Conservation (phyloP, 2,797 vertebrate genomes). For the Knipowitschia caucasica region DNA sequence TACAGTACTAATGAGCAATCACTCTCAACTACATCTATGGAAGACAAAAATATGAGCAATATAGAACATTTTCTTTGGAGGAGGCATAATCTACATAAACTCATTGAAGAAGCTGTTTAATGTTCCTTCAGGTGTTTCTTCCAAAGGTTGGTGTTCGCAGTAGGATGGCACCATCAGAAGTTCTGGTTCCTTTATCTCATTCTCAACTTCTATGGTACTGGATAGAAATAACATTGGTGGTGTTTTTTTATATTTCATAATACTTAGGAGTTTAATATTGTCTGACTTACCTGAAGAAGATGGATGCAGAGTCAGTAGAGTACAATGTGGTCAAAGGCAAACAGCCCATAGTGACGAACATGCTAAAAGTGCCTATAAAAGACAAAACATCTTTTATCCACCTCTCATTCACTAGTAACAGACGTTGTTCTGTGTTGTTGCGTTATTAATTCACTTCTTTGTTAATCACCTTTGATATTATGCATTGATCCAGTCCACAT, state of each 20-base stretch:
- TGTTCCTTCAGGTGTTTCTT: slow-evolving; percentile 66
- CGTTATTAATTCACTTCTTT: neutral
- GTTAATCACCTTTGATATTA: slow-evolving; percentile 47
- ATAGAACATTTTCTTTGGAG: slow-evolving; percentile 23
- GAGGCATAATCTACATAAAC: slow-evolving; percentile 61
- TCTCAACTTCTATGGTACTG: slow-evolving; percentile 62
- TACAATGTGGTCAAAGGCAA: slow-evolving; percentile 59
- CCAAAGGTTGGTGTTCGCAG: slow-evolving; percentile 59
- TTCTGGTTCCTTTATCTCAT: slow-evolving; percentile 68
- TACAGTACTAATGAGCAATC: slow-evolving; percentile 41
- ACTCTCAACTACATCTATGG: slow-evolving; percentile 47
- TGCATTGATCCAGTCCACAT: slow-evolving; percentile 60
- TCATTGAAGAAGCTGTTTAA: slow-evolving; percentile 68
- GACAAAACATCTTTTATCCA: neutral
- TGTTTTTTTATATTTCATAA: neutral
- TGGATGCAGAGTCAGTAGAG: slow-evolving; percentile 44
- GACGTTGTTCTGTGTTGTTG: neutral
- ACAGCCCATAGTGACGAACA: slow-evolving; percentile 67
- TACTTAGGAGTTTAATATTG: too few relatives aligned
- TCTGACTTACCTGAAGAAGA: slow-evolving; percentile 64
- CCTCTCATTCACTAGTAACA: neutral
- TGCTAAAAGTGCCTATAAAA: slow-evolving; percentile 52
- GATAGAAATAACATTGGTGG: neutral
- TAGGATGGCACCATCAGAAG: slow-evolving; percentile 62
- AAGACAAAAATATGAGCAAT: slow-evolving; percentile 15